Evolutionary conservation across 2,113 vertebrate genomes (phyloP).

Genomic region (Girardinichthys multiradiatus): DNA sequence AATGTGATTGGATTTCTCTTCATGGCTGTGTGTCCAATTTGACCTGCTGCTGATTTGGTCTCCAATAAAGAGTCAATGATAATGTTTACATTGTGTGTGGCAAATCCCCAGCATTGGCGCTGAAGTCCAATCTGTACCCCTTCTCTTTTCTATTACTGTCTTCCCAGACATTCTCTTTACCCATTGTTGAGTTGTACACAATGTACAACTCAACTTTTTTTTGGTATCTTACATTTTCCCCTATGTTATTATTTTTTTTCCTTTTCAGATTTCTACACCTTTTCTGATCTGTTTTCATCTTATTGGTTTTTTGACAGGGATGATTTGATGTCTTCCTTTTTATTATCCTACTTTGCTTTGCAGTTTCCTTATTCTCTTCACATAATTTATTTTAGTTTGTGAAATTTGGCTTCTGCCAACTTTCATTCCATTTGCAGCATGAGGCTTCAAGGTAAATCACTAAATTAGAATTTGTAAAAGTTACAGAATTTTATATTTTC

Average conservation of each 20-base stretch:
- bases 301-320: not conserved
- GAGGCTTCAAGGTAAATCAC: not conserved
- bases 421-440: not conserved
- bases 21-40: slow-evolving; percentile 55
- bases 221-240: not conserved
- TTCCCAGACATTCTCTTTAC: not conserved
- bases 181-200: no score
- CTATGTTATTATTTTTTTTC: not conserved
- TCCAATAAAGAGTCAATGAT: slow-evolving; percentile 40
- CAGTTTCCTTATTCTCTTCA: not conserved
- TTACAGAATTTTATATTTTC: not conserved
- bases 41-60: slow-evolving; percentile 37
- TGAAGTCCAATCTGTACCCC: not conserved
- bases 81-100: slow-evolving; percentile 13
- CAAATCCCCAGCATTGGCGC: slow-evolving; percentile 8
- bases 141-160: not conserved
- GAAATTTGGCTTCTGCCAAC: not conserved
- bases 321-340: not conserved
- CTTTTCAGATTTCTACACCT: not conserved
- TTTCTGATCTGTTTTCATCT: not conserved
- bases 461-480: not conserved
- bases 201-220: not conserved
- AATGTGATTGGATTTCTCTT: slow-evolving; percentile 64
- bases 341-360: not conserved
- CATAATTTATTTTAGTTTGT: not conserved